Evolutionary conservation across 2,797 vertebrate genomes (phyloP).

Genomic region (Mus caroli): DNA sequence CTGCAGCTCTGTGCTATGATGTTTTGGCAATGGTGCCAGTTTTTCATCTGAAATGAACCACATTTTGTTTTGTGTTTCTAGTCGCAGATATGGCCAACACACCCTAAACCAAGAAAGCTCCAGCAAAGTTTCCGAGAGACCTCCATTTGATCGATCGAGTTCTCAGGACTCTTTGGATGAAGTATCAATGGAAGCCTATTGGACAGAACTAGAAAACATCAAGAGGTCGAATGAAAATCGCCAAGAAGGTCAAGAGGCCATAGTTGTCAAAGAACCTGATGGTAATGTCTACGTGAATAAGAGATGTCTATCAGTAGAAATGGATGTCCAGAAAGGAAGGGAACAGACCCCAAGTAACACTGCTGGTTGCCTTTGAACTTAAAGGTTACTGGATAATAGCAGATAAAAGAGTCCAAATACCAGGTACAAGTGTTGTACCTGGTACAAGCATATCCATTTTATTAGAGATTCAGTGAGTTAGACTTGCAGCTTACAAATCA

Average conservation of each 20-base stretch:
- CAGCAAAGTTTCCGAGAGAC: conserved; percentile 82
- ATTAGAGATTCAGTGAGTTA: neutral
- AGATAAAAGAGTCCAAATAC: conserved; percentile 2
- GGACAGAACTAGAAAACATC: conserved; percentile 96
- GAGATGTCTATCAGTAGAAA: neutral
- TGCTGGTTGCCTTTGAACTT: neutral
- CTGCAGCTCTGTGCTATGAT: neutral
- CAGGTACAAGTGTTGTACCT: neutral
- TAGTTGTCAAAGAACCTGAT: conserved; percentile 94
- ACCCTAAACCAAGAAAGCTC: conserved; percentile 90
- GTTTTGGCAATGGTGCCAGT: conserved; percentile 7
- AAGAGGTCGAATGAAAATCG: conserved; percentile 90
- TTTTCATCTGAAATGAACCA: conserved; percentile 13
- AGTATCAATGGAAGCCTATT: conserved; percentile 95
- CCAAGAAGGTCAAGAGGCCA: conserved; percentile 90
- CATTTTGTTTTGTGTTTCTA: conserved; percentile 81
- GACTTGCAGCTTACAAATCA: neutral
- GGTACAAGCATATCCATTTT: neutral
- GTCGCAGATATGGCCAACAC: conserved; percentile 93
- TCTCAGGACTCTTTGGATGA: conserved; percentile 99
- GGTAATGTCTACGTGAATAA: conserved; percentile 88
- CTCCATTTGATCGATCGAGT: conserved; percentile 89
- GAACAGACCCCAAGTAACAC: neutral
- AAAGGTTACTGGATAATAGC: neutral
- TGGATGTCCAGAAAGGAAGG: neutral